Conservation (phyloP, 2,113 vertebrate genomes). For the Saguinus imperator region DNA sequence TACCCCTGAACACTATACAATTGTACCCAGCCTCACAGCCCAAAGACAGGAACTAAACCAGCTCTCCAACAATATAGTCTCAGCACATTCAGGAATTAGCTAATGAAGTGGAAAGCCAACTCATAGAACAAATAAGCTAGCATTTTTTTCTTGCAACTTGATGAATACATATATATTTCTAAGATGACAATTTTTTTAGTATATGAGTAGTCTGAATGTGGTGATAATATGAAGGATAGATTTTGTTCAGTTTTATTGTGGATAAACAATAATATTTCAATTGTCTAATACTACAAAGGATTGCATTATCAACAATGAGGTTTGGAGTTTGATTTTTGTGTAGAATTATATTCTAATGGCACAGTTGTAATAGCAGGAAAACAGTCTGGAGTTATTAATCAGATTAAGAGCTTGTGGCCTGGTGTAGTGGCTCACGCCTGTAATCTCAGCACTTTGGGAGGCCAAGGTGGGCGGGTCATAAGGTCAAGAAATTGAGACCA, state of each 20-base stretch:
- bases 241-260: neutral
- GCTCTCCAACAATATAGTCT: neutral
- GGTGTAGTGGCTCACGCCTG: too few species aligned
- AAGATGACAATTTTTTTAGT: neutral
- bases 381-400: neutral
- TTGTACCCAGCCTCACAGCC: neutral
- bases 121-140: neutral
- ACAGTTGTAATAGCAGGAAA: neutral
- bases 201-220: neutral
- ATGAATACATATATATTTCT: neutral
- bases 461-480: too few species aligned
- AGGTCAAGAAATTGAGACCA: too few species aligned
- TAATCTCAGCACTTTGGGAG: too few species aligned
- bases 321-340: slow-evolving; percentile 7
- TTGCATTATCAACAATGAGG: neutral
- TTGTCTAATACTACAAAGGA: neutral
- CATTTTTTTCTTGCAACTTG: neutral
- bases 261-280: neutral
- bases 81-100: neutral
- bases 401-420: neutral
- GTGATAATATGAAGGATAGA: neutral
- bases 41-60: neutral
- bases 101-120: neutral
- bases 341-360: neutral
- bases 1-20: neutral